These are phyloP conservation scores for Ploceus nigricollis DNA, from an alignment of 2,113 vertebrate genomes.

Conservation along the genomic window DNA sequence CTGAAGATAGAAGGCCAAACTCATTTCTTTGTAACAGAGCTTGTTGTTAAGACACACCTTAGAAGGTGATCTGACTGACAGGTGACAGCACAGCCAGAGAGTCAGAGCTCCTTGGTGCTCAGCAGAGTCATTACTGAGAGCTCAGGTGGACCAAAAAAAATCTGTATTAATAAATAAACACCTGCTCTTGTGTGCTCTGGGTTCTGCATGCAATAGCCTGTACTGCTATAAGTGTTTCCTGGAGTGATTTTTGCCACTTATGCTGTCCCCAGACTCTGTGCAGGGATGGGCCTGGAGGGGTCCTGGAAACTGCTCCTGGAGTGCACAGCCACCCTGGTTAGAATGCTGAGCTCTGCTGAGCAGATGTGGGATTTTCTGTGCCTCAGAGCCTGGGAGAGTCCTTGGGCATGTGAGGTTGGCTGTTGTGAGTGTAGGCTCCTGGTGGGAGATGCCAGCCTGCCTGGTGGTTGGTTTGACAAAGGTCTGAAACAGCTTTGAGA, in stretches of 20 bases:
- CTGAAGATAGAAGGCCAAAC: background rate
- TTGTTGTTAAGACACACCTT: constrained; percentile 8
- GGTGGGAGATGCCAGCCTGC: background rate
- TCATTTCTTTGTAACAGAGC: background rate
- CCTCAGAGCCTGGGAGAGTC: background rate
- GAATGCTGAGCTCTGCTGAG: background rate
- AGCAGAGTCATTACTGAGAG: background rate
- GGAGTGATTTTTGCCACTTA: background rate
- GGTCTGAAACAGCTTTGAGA: background rate
- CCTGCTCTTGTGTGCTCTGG: background rate
- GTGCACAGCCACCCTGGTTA: accelerated
- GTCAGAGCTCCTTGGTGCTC: background rate
- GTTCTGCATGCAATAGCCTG: background rate
- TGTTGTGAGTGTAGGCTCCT: background rate
- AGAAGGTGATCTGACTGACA: background rate
- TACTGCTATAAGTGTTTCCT: background rate
- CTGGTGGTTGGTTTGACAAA: background rate
- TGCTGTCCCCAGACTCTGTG: background rate
- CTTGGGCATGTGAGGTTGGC: background rate
- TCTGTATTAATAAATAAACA: background rate
- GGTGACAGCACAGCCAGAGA: background rate
- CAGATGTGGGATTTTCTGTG: accelerated
- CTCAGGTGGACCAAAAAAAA: background rate
- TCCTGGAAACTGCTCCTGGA: background rate
- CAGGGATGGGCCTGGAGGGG: background rate